phyloP scores from a whole-genome alignment of 2,797 vertebrate species.

The Crocidura indochinensis region DNA sequence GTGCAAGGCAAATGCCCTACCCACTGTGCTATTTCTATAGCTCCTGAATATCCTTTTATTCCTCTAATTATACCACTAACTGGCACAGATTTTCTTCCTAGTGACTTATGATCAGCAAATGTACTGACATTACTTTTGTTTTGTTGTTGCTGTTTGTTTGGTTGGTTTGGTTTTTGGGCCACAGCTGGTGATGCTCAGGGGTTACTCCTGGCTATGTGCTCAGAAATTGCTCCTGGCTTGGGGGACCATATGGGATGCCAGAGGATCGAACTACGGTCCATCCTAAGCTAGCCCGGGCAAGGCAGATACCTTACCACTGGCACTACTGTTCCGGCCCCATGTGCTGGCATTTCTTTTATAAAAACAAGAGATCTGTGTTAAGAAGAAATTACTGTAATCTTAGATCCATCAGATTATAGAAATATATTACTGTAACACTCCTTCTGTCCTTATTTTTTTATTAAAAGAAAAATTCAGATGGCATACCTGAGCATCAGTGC shows the following conservation, averaged over 20 bases:
- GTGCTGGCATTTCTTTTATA: not conserved
- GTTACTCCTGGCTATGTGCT: too few relatives aligned
- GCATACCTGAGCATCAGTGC: not conserved
- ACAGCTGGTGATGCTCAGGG: too few relatives aligned
- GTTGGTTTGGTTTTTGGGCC: too few relatives aligned
- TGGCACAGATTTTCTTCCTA: not conserved
- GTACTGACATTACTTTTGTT: not conserved
- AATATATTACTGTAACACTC: not conserved
- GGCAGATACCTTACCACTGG: too few relatives aligned
- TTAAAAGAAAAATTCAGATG: not conserved
- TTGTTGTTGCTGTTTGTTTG: too few relatives aligned
- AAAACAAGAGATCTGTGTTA: not conserved
- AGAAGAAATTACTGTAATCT: not conserved
- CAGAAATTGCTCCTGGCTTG: too few relatives aligned
- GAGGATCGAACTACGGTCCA: too few relatives aligned
- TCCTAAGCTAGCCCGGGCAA: too few relatives aligned
- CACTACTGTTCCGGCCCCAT: not conserved
- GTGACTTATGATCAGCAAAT: not conserved
- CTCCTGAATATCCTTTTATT: not conserved
- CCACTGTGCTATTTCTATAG: too few relatives aligned
- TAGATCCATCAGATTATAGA: not conserved
- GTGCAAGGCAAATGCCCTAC: too few relatives aligned
- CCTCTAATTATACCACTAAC: not conserved
- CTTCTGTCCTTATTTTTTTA: not conserved
- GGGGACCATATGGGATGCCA: too few relatives aligned